Percentiles rank a stretch among this genome's conserved stretches.
Conservation (phyloP, 2,888 invertebrate genomes). For the Elmis aenea region DNA sequence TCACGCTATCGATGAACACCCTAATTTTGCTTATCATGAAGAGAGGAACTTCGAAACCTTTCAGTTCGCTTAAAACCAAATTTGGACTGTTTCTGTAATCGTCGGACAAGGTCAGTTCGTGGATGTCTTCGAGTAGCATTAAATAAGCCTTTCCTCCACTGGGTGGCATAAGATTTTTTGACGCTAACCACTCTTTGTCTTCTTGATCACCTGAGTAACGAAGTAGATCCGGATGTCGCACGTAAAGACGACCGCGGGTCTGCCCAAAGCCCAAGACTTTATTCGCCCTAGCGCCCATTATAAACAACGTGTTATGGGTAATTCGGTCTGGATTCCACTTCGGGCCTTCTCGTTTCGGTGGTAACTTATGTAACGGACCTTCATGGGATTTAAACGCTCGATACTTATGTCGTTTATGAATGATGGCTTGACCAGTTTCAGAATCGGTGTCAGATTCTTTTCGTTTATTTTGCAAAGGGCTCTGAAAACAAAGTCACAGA, state of each 20-base stretch:
- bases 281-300: slow-evolving; percentile 74
- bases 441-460: slow-evolving; percentile 65
- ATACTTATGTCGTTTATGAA: slow-evolving; percentile 41
- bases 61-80: slow-evolving; percentile 61
- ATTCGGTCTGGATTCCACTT: slow-evolving; percentile 74
- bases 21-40: slow-evolving; percentile 73
- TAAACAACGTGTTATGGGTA: slow-evolving; percentile 67
- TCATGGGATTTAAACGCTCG: slow-evolving; percentile 42
- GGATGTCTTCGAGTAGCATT: slow-evolving; percentile 72
- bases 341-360: slow-evolving; percentile 51
- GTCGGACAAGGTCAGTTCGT: slow-evolving; percentile 67
- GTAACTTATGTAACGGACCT: slow-evolving; percentile 49
- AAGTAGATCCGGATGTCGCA: slow-evolving; percentile 66
- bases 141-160: slow-evolving; percentile 76
- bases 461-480: slow-evolving; percentile 54
- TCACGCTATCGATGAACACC: slow-evolving; percentile 53
- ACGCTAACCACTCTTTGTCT: slow-evolving; percentile 77
- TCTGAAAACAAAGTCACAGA: slow-evolving; percentile 42
- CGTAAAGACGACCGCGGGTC: slow-evolving; percentile 68
- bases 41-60: slow-evolving; percentile 70
- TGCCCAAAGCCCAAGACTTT: slow-evolving; percentile 71
- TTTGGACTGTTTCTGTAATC: slow-evolving; percentile 65
- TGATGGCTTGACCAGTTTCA: slow-evolving; percentile 48
- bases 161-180: slow-evolving; percentile 69
- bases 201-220: slow-evolving; percentile 74